phyloP scores from a whole-genome alignment of 2,113 vertebrate species.

The Lycaon pictus region DNA sequence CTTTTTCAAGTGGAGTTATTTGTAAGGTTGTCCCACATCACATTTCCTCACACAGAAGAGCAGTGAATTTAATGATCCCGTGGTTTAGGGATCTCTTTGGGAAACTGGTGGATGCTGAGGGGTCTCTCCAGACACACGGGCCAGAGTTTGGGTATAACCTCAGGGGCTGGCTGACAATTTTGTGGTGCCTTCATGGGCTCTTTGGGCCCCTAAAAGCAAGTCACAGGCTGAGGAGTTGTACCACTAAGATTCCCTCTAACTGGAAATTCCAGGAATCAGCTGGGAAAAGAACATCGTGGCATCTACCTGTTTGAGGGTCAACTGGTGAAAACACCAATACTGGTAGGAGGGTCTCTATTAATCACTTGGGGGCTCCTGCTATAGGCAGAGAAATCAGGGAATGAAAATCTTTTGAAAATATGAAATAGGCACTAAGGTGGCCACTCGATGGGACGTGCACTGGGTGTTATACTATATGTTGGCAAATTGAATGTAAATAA shows the following conservation, averaged over 20 bases:
- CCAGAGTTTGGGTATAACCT: neutral
- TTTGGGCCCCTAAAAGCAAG: neutral
- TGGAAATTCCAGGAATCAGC: neutral
- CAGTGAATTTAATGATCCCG: neutral
- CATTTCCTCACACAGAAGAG: neutral
- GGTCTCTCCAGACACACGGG: neutral
- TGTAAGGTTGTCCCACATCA: neutral
- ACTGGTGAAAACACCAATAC: neutral
- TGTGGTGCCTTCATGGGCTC: neutral
- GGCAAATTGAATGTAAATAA: no score
- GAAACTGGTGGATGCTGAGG: neutral
- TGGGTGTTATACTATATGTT: no score
- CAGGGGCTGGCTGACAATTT: neutral
- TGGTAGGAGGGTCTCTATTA: neutral
- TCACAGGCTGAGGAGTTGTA: neutral
- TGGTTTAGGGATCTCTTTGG: neutral
- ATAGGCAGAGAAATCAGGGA: neutral
- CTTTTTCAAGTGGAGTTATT: neutral
- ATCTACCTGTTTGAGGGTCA: neutral
- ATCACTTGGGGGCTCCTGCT: neutral
- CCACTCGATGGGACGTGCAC: no score
- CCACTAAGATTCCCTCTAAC: neutral
- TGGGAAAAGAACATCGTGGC: neutral
- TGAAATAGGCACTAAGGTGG: neutral
- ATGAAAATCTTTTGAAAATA: neutral